A percentile compares a stretch with the other conserved stretches of the same genome.
phyloP scores from a whole-genome alignment of 1,140 invertebrate species.

The Drosophila littoralis region DNA sequence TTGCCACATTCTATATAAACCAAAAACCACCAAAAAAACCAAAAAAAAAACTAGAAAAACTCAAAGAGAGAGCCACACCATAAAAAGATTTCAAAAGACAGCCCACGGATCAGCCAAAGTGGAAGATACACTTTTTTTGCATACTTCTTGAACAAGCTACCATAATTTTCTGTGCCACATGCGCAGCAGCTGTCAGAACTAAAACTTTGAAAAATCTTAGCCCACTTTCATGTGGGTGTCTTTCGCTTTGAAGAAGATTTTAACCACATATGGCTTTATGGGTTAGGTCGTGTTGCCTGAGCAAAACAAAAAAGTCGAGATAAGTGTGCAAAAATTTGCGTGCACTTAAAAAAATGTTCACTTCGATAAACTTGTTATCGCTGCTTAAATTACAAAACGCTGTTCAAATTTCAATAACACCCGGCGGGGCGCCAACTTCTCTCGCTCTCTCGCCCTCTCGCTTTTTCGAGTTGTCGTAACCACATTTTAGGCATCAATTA shows the following conservation, averaged over 20 bases:
- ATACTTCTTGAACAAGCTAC: conserved; percentile 12
- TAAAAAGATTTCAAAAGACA: conserved; percentile 42
- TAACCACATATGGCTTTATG: conserved; percentile 36
- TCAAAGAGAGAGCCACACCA: conserved; percentile 35
- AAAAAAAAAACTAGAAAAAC: conserved; percentile 3
- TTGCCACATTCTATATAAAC: neutral
- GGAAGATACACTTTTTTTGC: conserved; percentile 10
- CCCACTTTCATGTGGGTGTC: conserved; percentile 33
- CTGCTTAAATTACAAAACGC: conserved; percentile 60
- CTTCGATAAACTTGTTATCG: conserved; percentile 54
- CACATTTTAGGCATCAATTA: conserved; percentile 75
- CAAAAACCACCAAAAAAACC: conserved; percentile 12
- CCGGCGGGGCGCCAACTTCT: conserved; percentile 52
- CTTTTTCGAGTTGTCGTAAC: conserved; percentile 39
- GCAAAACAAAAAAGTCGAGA: neutral
- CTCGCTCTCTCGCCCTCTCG: neutral
- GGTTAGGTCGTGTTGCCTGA: conserved; percentile 42
- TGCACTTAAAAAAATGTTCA: conserved; percentile 47
- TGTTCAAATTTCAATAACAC: conserved; percentile 55
- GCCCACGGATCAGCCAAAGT: conserved; percentile 21
- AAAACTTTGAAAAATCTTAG: neutral
- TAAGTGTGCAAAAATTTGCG: conserved; percentile 1
- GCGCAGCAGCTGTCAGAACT: conserved; percentile 41
- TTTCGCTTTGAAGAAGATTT: conserved; percentile 19
- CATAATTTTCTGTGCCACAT: conserved; percentile 49